Evolutionary conservation across 2,888 invertebrate species (phyloP).

Genomic region (Sminthurides aquaticus): DNA sequence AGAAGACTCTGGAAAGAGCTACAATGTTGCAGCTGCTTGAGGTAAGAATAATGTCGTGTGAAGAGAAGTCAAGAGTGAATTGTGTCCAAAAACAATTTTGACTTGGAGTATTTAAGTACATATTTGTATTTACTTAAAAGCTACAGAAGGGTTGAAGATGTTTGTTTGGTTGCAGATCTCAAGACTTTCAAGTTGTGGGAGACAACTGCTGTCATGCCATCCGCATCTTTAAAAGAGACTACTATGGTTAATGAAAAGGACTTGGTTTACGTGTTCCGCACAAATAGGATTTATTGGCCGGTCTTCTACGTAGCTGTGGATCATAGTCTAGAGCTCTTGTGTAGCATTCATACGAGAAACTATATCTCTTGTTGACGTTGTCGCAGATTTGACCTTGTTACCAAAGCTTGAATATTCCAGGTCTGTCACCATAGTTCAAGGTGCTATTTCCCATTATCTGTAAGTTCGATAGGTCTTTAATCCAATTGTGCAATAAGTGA

Average conservation of each 20-base stretch:
- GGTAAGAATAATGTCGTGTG: constrained; percentile 16
- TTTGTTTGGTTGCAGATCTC: constrained; percentile 18
- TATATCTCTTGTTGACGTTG: constrained; percentile 74
- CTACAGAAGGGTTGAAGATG: too few species aligned
- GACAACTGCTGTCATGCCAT: constrained; percentile 85
- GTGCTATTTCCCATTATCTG: constrained; percentile 44
- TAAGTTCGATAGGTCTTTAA: constrained; percentile 5
- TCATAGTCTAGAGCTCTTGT: constrained; percentile 67
- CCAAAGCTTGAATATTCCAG: constrained; percentile 67
- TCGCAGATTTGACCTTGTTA: constrained; percentile 72
- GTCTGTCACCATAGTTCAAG: constrained; percentile 59
- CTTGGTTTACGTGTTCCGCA: constrained; percentile 76
- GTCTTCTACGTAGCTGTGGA: constrained; percentile 82
- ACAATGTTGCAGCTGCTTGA: constrained; percentile 29
- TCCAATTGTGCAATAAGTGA: too few species aligned
- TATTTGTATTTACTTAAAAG: too few species aligned
- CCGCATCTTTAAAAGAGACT: constrained; percentile 72
- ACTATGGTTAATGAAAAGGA: constrained; percentile 68
- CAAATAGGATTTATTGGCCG: constrained; percentile 60
- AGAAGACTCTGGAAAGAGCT: constrained; percentile 28
- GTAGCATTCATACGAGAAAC: constrained; percentile 80
- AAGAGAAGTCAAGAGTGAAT: too few species aligned
- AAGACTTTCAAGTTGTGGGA: constrained; percentile 55
- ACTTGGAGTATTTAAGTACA: too few species aligned
- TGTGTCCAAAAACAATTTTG: not conserved